A percentile compares a stretch with the other conserved stretches of the same genome.
Conservation (phyloP, 2,888 invertebrate species). For the Euplagia quadripunctaria region DNA sequence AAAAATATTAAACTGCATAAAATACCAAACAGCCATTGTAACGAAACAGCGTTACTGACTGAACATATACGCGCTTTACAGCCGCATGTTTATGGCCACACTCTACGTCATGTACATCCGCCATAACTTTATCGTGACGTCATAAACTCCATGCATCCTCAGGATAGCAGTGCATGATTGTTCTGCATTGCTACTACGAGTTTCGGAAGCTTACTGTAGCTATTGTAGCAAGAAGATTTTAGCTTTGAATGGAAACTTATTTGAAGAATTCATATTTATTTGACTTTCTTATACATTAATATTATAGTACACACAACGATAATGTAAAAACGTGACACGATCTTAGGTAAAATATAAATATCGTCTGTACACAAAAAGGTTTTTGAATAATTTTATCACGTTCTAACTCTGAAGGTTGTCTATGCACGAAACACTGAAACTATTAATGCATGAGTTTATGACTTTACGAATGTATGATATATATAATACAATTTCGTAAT, state of each 20-base stretch:
- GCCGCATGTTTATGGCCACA: conserved; percentile 60
- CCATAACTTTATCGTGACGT: conserved; percentile 61
- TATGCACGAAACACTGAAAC: too few species aligned
- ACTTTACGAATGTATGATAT: too few species aligned
- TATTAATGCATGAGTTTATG: too few species aligned
- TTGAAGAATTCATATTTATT: too few species aligned
- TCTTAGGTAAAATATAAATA: too few species aligned
- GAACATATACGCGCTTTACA: conserved; percentile 57
- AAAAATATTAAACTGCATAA: conserved; percentile 46
- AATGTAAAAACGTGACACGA: too few species aligned
- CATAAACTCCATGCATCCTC: conserved; percentile 59
- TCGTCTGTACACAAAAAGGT: too few species aligned
- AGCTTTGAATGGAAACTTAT: neutral
- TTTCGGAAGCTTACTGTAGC: conserved; percentile 11
- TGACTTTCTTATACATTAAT: too few species aligned
- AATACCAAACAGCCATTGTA: conserved; percentile 42
- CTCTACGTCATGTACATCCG: conserved; percentile 58
- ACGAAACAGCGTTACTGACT: conserved; percentile 45
- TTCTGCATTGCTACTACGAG: conserved; percentile 29
- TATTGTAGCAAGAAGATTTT: neutral
- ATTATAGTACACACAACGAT: too few species aligned
- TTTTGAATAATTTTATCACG: too few species aligned
- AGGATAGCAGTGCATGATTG: conserved; percentile 53
- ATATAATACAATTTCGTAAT: too few species aligned
- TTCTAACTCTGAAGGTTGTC: too few species aligned